phyloP scores from a whole-genome alignment of 2,113 vertebrate genomes.

The Argyrosomus japonicus region DNA sequence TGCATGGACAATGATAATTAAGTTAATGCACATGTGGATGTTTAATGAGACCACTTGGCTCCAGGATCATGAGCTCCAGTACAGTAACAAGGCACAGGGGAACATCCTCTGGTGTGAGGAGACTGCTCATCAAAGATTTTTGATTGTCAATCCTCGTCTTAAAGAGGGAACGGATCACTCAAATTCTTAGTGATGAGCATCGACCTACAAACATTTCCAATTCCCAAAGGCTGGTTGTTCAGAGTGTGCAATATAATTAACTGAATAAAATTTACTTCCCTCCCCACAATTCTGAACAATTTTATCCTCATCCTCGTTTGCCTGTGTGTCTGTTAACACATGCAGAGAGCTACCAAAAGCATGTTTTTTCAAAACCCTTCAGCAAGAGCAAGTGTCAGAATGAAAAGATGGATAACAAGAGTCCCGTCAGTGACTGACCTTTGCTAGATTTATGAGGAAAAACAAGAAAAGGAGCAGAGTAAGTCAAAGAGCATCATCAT shows the following conservation, averaged over 20 bases:
- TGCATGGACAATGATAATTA: background rate
- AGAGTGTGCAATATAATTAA: background rate
- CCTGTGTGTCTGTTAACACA: background rate
- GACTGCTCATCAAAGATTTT: background rate
- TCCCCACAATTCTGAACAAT: background rate
- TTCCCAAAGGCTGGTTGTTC: background rate
- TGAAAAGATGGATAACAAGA: background rate
- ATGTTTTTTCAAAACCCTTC: background rate
- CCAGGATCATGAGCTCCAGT: background rate
- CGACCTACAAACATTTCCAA: background rate
- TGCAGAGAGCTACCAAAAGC: background rate
- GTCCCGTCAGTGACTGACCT: background rate
- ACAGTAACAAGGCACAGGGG: slow-evolving; percentile 4
- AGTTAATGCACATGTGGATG: background rate
- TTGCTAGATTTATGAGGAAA: background rate
- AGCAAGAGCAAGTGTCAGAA: background rate
- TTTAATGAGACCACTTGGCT: slow-evolving; percentile 14
- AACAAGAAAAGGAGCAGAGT: background rate
- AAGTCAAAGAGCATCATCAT: background rate
- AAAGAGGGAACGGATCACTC: background rate
- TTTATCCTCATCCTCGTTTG: background rate
- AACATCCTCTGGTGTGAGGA: background rate
- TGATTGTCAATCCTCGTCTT: background rate
- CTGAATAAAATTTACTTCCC: background rate
- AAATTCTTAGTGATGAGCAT: background rate